These are phyloP conservation scores for Crocallis elinguaria DNA, from an alignment of 2,888 invertebrate species.

Conservation along the genomic window DNA sequence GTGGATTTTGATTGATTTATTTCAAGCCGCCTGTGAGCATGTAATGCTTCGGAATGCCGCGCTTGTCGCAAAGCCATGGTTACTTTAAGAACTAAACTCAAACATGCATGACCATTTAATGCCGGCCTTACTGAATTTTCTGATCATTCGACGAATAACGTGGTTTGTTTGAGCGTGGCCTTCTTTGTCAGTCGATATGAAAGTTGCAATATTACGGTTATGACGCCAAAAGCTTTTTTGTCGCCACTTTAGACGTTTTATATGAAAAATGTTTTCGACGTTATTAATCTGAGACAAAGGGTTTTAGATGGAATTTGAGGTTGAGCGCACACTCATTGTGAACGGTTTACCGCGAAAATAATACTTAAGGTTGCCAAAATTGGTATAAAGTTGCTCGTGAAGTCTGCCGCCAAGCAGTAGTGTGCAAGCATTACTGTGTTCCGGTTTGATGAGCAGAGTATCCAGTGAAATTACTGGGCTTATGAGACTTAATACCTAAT, in stretches of 20 bases:
- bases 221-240: slow-evolving; percentile 49
- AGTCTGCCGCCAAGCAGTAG: not conserved
- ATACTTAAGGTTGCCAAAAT: not conserved
- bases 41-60: too few species aligned
- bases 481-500: too few species aligned
- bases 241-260: slow-evolving; percentile 32
- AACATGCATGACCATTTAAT: too few species aligned
- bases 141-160: too few species aligned
- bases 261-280: slow-evolving; percentile 43
- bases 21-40: too few species aligned
- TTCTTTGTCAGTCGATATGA: slow-evolving; percentile 45
- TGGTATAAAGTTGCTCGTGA: not conserved
- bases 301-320: slow-evolving; percentile 18
- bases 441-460: too few species aligned
- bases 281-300: slow-evolving; percentile 20
- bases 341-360: slow-evolving; percentile 12
- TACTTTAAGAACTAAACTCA: too few species aligned
- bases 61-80: too few species aligned
- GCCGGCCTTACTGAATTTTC: too few species aligned
- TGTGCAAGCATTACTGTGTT: not conserved
- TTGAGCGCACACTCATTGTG: slow-evolving; percentile 14
- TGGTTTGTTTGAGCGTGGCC: too few species aligned
- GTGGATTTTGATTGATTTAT: too few species aligned
- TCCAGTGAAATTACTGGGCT: too few species aligned
- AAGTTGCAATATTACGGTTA: slow-evolving; percentile 56